Conservation (phyloP, 2,113 vertebrate genomes). For the Melanerpes aurifrons region DNA sequence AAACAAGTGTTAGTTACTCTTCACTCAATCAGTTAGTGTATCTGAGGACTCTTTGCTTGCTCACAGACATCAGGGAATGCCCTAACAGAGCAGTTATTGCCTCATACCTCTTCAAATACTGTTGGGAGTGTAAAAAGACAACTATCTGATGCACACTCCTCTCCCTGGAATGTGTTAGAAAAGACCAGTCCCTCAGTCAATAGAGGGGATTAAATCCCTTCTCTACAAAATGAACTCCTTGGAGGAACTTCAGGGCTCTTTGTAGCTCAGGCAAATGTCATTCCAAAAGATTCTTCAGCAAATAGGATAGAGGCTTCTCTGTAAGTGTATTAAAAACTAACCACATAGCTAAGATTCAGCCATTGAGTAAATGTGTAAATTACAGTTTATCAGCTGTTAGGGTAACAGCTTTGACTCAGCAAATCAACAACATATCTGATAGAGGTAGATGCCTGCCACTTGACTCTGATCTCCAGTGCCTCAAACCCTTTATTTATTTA, state of each 20-base stretch:
- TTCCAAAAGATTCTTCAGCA: background rate
- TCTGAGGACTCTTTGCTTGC: background rate
- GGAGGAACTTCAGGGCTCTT: background rate
- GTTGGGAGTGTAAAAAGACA: background rate
- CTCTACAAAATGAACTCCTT: background rate
- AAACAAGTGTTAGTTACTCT: background rate
- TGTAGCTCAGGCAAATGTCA: background rate
- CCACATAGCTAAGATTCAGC: background rate
- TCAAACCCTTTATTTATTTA: background rate
- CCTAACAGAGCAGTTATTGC: background rate
- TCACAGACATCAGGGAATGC: constrained; percentile 8
- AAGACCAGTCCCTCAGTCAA: background rate
- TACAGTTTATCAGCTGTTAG: background rate
- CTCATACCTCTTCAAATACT: constrained; percentile 14
- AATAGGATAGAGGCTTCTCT: background rate
- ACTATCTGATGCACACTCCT: background rate
- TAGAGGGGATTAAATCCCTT: background rate
- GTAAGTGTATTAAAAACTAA: background rate
- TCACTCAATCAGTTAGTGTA: background rate
- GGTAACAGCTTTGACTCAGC: background rate
- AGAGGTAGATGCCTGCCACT: background rate
- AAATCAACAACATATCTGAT: background rate
- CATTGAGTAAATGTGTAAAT: background rate
- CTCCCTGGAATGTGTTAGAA: background rate
- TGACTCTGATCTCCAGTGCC: background rate